These are phyloP conservation scores for Drosophila trichaetosa DNA, from an alignment of 2,888 invertebrate genomes.

Conservation along the genomic window DNA sequence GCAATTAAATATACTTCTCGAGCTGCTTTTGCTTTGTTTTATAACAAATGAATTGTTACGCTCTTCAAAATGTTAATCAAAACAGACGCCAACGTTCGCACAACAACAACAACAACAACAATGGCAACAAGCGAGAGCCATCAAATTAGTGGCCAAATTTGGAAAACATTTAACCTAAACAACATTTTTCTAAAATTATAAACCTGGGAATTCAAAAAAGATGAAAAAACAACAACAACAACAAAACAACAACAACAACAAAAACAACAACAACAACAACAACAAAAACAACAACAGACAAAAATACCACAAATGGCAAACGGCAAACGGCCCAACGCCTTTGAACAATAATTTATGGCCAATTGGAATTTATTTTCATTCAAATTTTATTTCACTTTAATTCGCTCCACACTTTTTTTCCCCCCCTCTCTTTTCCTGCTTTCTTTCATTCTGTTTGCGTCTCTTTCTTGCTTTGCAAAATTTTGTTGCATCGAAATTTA, in stretches of 20 bases:
- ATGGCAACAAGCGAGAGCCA: constrained; percentile 9
- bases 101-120: background rate
- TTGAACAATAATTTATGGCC: constrained; percentile 77
- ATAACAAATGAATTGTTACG: constrained; percentile 71
- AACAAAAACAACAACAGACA: background rate
- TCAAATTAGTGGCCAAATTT: constrained; percentile 55
- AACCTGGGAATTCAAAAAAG: constrained; percentile 15
- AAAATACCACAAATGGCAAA: constrained; percentile 42
- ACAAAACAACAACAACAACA: too few species aligned
- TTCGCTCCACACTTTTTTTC: constrained; percentile 19
- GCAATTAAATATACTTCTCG: background rate
- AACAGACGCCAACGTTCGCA: constrained; percentile 55
- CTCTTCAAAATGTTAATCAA: constrained; percentile 77
- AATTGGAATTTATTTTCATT: constrained; percentile 76
- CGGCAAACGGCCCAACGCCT: constrained; percentile 63
- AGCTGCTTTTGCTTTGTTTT: background rate
- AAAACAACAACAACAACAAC: too few species aligned
- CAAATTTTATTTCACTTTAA: constrained; percentile 71
- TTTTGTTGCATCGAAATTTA: constrained; percentile 59
- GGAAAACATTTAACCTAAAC: constrained; percentile 33
- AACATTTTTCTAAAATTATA: constrained; percentile 11
- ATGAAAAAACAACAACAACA: too few species aligned
- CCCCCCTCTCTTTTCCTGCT: background rate
- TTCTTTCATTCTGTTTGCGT: background rate
- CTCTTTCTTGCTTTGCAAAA: constrained; percentile 40